These are phyloP conservation scores for Drosophila antonietae DNA, from an alignment of 2,888 invertebrate species.

Conservation along the genomic window DNA sequence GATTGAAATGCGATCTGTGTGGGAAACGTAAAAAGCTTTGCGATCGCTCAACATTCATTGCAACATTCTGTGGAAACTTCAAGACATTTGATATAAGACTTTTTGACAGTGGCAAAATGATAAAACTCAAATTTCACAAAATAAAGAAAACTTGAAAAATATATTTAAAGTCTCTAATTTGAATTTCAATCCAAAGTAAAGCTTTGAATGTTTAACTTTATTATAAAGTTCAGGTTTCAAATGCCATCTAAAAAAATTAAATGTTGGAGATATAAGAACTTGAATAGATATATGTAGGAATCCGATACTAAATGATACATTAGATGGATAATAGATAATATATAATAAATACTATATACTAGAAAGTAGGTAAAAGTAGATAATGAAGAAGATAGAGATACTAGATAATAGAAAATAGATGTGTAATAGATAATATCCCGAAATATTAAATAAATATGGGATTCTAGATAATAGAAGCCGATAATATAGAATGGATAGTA, in stretches of 20 bases:
- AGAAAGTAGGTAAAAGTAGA: too few species aligned
- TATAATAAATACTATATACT: not conserved
- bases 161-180: not conserved
- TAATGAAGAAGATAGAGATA: not conserved
- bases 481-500: too few species aligned
- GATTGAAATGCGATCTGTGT: conserved; percentile 6
- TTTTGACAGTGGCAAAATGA: not conserved
- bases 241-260: not conserved
- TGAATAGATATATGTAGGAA: too few species aligned
- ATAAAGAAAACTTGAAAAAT: not conserved
- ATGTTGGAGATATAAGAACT: not conserved
- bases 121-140: not conserved
- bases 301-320: not conserved
- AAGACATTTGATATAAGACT: conserved; percentile 3
- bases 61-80: not conserved
- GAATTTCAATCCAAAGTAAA: not conserved
- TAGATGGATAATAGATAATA: not conserved
- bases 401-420: not conserved
- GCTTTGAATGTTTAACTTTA: not conserved
- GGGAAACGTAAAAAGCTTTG: conserved; percentile 4
- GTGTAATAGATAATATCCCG: not conserved
- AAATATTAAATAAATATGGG: not conserved
- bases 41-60: not conserved
- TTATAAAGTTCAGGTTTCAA: not conserved
- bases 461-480: not conserved